Evolutionary conservation across 1,140 invertebrate genomes (phyloP), one percentile per base, ranked within the genome.

Genomic region (Neodiprion lecontei): DNA sequence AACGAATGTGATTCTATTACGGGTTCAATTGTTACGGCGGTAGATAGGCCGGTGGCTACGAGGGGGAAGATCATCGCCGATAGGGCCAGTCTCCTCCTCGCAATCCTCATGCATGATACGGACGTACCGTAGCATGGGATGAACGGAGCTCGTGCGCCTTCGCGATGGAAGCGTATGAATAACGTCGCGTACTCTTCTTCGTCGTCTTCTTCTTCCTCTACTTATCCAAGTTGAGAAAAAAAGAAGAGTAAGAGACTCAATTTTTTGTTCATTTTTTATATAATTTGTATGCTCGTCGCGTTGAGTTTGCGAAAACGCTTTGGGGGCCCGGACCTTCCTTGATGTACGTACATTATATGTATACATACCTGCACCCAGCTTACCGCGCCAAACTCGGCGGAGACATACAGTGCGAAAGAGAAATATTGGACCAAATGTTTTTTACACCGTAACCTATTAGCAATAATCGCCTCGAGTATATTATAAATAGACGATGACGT

Each of bases 1-100:
- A 88, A 88, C 84, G 85, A 89, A 89, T 89, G 88, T 87, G 88
- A 88, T 88, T 88, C 87, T 88, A 89, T 89, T 89, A 89, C 80
- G 81, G 82, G 85, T 87, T 89, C 88, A 85, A 89, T 89, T 88
- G 88, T 89, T 88, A 88, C 86, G 85, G 78, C 80, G 79, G 75
- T 79, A 75, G 81, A 86, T 86, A 82, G 85, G 82, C 85, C 76
- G 81, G 79, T 82, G 79, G 81, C 81, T 76, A 17, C 70, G 61
- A 67, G 53, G 53, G 53, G 65, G 53, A 69, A 74, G 74, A 78
- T 78, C 76, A 70, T 69, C 53, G n/a, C 7, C 49, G 74, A 78
- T 78, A 75, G 74, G 74, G 69, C 70, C 53, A 61, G 53, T 61
- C 53, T 61, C 53, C 53, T 61, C 53, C n/a, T 61, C 53, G 53